These are phyloP conservation scores for Xenopus petersii DNA, from an alignment of 2,797 vertebrate species.

Conservation along the genomic window DNA sequence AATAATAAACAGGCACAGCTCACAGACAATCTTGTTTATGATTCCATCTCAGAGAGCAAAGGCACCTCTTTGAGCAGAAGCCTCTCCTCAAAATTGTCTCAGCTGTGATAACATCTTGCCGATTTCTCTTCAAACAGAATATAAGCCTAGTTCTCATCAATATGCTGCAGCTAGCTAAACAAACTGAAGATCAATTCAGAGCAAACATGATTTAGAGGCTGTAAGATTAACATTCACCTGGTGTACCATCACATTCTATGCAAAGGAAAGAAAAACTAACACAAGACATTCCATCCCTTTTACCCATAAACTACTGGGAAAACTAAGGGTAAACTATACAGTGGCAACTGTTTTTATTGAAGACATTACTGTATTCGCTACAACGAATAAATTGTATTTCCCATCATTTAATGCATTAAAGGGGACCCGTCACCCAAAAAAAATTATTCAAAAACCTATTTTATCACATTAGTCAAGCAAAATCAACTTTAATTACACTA, in stretches of 20 bases:
- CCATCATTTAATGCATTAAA: too few species aligned
- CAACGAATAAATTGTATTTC: too few species aligned
- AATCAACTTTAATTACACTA: too few species aligned
- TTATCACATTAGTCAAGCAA: too few species aligned
- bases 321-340: too few species aligned
- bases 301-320: too few species aligned
- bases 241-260: not conserved
- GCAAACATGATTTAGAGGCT: constrained; percentile 6
- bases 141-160: constrained; percentile 49
- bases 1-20: not conserved
- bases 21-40: not conserved
- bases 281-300: too few species aligned
- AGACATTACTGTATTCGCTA: too few species aligned
- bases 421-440: too few species aligned
- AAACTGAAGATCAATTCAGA: constrained; percentile 45
- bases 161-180: constrained; percentile 46
- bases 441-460: too few species aligned
- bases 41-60: not conserved
- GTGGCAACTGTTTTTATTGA: too few species aligned
- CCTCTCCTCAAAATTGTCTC: constrained; percentile 8
- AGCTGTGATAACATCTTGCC: constrained; percentile 47
- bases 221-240: constrained; percentile 34
- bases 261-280: not conserved
- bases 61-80: not conserved
- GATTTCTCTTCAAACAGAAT: constrained; percentile 50